Conservation (phyloP, 2,113 vertebrate species). For the mouse (Mus musculus) region DNA sequence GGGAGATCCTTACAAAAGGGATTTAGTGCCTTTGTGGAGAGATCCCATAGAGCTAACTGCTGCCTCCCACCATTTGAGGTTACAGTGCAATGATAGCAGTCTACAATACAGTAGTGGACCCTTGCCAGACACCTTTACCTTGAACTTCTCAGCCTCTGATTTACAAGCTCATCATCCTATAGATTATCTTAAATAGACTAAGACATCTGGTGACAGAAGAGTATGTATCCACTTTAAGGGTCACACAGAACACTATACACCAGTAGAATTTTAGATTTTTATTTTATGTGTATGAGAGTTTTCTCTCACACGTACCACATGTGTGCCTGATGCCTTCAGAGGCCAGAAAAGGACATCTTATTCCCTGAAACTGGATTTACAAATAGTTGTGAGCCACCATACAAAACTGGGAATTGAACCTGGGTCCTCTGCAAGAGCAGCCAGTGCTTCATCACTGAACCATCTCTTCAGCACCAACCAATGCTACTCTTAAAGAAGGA, state of each 20-base stretch:
- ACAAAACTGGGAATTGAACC: neutral
- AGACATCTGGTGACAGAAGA: neutral
- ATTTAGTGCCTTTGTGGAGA: neutral
- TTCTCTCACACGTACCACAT: neutral
- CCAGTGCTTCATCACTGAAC: neutral
- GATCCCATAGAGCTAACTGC: neutral
- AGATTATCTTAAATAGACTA: neutral
- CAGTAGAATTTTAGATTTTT: neutral
- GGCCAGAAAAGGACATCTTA: neutral
- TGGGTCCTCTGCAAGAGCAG: neutral
- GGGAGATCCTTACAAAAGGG: neutral
- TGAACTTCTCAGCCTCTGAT: neutral
- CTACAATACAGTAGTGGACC: neutral
- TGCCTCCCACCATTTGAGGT: neutral
- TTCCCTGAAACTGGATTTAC: neutral
- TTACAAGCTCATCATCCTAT: neutral
- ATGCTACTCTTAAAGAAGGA: neutral
- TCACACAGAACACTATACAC: slow-evolving; percentile 1
- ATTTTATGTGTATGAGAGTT: neutral
- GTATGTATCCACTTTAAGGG: neutral
- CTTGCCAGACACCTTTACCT: neutral
- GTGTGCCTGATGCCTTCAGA: neutral
- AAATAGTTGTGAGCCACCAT: neutral
- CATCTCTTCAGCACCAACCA: neutral
- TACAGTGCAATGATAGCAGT: neutral